These are phyloP conservation scores for Hippocampus kuda DNA, from an alignment of 2,797 vertebrate genomes.

Conservation along the genomic window DNA sequence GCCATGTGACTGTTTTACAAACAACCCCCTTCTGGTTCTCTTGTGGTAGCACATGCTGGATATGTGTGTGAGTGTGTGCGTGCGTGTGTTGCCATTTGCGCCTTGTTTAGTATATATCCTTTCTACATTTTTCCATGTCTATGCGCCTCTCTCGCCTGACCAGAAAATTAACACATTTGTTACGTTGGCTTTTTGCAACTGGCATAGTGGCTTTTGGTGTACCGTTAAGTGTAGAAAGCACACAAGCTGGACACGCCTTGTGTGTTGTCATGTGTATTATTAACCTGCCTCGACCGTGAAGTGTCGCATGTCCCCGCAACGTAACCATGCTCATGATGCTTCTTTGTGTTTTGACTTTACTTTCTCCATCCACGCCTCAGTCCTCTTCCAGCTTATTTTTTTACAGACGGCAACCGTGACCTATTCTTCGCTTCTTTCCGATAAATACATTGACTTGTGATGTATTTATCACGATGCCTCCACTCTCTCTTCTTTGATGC, in stretches of 20 bases:
- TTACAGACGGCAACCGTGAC: constrained; percentile 58
- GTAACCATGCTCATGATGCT: constrained; percentile 31
- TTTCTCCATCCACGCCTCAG: constrained; percentile 26
- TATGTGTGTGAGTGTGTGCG: constrained; percentile 33
- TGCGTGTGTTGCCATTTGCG: constrained; percentile 33
- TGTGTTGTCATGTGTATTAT: constrained; percentile 36
- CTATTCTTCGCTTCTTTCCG: constrained; percentile 41
- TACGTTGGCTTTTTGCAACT: not conserved
- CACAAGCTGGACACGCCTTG: constrained; percentile 17
- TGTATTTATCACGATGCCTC: constrained; percentile 61
- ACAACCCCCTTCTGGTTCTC: constrained; percentile 35
- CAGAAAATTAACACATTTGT: constrained; percentile 32
- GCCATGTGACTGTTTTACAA: constrained; percentile 51
- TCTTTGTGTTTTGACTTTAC: constrained; percentile 17
- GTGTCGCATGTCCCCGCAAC: constrained; percentile 35
- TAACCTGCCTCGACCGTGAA: constrained; percentile 35
- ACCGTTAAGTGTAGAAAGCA: not conserved
- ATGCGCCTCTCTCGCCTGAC: constrained; percentile 20
- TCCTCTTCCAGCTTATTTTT: constrained; percentile 39
- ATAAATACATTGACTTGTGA: constrained; percentile 68
- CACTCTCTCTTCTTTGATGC: constrained; percentile 38
- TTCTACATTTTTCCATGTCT: constrained; percentile 32
- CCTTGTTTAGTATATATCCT: constrained; percentile 35
- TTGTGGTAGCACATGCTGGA: constrained; percentile 41
- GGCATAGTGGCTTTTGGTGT: not conserved